Percentiles rank a stretch among this genome's conserved stretches.
Evolutionary conservation across 1,140 invertebrate species (phyloP).

Genomic region (Magallana gigas): DNA sequence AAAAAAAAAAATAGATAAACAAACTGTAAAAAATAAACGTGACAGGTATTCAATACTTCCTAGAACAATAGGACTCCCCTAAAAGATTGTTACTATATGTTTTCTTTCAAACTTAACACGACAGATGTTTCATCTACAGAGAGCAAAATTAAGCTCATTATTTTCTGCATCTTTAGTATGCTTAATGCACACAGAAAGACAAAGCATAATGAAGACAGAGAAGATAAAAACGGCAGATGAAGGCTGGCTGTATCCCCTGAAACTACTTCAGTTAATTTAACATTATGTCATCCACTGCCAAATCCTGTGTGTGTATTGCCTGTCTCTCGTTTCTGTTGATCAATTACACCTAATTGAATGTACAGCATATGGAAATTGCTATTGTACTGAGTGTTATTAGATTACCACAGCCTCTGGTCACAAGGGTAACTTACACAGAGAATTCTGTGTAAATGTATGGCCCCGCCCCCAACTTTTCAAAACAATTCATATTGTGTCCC

Average conservation of each 20-base stretch:
- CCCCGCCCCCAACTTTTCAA: background rate
- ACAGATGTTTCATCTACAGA: conserved; percentile 10
- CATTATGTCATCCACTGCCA: conserved; percentile 23
- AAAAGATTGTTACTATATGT: no score
- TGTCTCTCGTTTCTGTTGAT: conserved; percentile 23
- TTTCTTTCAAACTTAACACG: background rate
- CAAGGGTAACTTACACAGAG: background rate
- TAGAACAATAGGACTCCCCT: no score
- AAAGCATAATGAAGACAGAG: background rate
- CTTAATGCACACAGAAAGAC: conserved; percentile 1
- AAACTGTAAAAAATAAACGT: no score
- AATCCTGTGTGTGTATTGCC: conserved; percentile 30
- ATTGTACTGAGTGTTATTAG: conserved; percentile 14
- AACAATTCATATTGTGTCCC: background rate
- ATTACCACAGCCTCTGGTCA: conserved; percentile 15
- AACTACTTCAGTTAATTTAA: conserved; percentile 35
- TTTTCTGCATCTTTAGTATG: background rate
- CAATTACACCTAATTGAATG: conserved; percentile 27
- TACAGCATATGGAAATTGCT: conserved; percentile 27
- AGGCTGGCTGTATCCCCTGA: background rate
- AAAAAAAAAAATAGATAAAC: no score
- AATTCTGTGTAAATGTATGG: background rate
- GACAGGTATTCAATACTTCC: no score
- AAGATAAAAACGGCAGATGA: background rate
- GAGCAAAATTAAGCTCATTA: background rate